phyloP scores from a whole-genome alignment of 2,113 vertebrate species.

The Nesoenas mayeri region DNA sequence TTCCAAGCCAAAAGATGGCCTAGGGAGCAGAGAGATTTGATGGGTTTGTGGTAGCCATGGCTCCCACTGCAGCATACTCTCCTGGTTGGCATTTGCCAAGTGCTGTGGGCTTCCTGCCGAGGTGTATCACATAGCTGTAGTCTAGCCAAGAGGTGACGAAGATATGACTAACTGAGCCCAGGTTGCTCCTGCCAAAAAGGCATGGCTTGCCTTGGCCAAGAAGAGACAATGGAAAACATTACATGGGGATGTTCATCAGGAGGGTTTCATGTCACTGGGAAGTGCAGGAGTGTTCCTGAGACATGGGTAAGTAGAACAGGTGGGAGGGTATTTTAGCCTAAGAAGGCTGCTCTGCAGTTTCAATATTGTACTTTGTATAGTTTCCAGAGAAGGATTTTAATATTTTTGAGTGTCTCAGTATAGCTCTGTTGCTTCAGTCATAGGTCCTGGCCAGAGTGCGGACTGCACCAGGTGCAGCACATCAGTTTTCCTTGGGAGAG shows the following conservation, averaged over 20 bases:
- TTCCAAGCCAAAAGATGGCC: background rate
- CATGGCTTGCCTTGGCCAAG: background rate
- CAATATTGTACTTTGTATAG: background rate
- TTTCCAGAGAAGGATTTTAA: background rate
- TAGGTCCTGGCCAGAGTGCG: background rate
- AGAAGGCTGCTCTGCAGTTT: background rate
- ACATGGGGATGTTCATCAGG: background rate
- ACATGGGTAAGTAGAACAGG: background rate
- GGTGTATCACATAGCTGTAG: slow-evolving; percentile 24
- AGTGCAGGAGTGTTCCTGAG: background rate
- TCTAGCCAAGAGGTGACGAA: slow-evolving; percentile 39
- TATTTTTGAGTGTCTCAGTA: background rate
- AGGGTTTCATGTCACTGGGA: background rate
- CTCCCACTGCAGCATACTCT: background rate
- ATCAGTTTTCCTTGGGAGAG: background rate
- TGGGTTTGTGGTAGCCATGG: background rate
- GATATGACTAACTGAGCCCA: background rate
- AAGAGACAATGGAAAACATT: slow-evolving; percentile 3
- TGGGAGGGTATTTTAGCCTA: background rate
- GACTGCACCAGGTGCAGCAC: background rate
- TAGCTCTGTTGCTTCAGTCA: background rate
- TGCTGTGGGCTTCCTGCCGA: slow-evolving; percentile 40
- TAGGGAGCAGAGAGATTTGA: background rate
- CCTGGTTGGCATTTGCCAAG: slow-evolving; percentile 23
- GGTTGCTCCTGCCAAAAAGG: slow-evolving; percentile 3